These are phyloP conservation scores for Poeciliopsis prolifica DNA, from an alignment of 2,113 vertebrate species.

Conservation along the genomic window DNA sequence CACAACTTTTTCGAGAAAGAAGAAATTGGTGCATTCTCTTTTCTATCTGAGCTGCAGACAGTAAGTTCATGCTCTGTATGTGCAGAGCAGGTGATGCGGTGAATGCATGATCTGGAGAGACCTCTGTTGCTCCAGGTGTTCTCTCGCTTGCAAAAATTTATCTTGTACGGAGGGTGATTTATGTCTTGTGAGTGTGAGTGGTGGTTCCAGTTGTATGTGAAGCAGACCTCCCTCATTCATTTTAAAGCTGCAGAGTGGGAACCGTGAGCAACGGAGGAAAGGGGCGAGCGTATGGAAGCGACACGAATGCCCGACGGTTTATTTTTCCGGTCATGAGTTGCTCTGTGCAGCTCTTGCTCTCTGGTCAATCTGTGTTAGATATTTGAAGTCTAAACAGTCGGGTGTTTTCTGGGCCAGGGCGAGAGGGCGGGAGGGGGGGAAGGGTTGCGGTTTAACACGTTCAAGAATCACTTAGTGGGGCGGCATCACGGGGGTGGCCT, in stretches of 20 bases:
- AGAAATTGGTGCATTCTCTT: conserved; percentile 69
- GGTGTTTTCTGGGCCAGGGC: conserved; percentile 33
- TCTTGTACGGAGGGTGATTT: background rate
- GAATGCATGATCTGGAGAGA: conserved; percentile 53
- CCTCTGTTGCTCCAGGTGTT: conserved; percentile 8
- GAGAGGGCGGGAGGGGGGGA: background rate
- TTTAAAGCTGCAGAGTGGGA: conserved; percentile 11
- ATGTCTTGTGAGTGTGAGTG: background rate
- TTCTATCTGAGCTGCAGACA: conserved; percentile 69
- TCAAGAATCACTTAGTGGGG: conserved; percentile 66
- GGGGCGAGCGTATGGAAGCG: conserved; percentile 18
- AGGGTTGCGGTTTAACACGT: conserved; percentile 66
- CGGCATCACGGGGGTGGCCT: conserved; percentile 34
- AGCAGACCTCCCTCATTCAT: conserved; percentile 36
- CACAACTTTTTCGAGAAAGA: conserved; percentile 63
- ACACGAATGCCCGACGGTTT: conserved; percentile 21
- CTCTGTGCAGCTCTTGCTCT: conserved; percentile 39
- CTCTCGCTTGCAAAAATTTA: conserved; percentile 26
- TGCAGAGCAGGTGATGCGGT: conserved; percentile 25
- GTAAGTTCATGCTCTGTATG: conserved; percentile 60
- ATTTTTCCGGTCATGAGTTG: conserved; percentile 27
- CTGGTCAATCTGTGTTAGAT: conserved; percentile 58
- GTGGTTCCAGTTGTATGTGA: background rate
- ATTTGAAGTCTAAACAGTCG: conserved; percentile 66
- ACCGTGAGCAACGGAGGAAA: conserved; percentile 2